These are phyloP conservation scores for Pyralis farinalis DNA, from an alignment of 2,888 invertebrate genomes.

Conservation along the genomic window DNA sequence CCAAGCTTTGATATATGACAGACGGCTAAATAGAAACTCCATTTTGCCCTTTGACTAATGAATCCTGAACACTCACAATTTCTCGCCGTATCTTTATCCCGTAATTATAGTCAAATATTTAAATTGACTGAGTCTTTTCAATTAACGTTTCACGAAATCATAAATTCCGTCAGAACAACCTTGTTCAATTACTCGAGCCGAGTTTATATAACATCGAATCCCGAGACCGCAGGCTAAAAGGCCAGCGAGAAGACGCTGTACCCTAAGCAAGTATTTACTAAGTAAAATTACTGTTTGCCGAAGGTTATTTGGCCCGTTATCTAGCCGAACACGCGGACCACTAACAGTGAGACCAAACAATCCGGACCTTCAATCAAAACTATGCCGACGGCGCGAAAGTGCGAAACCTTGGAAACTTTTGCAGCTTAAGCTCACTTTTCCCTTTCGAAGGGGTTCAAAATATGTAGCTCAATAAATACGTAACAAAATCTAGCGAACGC, in stretches of 20 bases:
- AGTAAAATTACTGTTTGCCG: conserved; percentile 36
- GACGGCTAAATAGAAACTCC: too few relatives aligned
- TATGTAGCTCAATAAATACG: neutral
- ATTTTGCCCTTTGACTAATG: too few relatives aligned
- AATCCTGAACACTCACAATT: too few relatives aligned
- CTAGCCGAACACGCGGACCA: conserved; percentile 19
- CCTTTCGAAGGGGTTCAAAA: neutral
- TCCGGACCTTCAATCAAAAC: conserved; percentile 29
- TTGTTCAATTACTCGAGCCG: neutral
- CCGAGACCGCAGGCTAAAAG: conserved; percentile 11
- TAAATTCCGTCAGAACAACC: neutral
- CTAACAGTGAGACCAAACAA: conserved; percentile 24
- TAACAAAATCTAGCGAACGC: neutral
- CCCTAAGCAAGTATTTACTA: conserved; percentile 28
- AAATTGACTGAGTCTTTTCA: too few relatives aligned
- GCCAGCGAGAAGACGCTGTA: conserved; percentile 15
- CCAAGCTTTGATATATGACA: too few relatives aligned
- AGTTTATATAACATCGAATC: conserved; percentile 4
- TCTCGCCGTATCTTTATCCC: too few relatives aligned
- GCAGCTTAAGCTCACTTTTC: conserved; percentile 10
- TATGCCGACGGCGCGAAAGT: conserved; percentile 20
- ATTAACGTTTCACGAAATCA: too few relatives aligned
- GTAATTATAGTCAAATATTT: too few relatives aligned
- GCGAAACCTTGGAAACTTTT: conserved; percentile 18
- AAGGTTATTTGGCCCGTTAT: conserved; percentile 29